Percentiles rank a stretch among this genome's conserved stretches.
Conservation (phyloP, 1,140 invertebrate species). For the Acyrthosiphon pisum region DNA sequence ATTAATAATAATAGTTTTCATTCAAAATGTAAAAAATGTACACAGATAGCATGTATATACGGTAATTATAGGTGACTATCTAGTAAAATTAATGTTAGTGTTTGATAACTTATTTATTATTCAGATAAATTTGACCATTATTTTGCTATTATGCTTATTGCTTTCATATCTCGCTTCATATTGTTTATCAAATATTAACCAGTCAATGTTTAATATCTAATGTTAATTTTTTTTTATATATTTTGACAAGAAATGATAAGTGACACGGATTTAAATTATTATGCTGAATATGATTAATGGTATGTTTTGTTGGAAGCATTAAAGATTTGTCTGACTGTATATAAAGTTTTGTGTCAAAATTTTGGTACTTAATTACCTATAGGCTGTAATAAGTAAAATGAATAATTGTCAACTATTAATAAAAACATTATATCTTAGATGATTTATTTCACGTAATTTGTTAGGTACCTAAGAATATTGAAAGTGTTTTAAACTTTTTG, state of each 20-base stretch:
- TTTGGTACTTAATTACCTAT: neutral
- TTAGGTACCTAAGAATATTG: neutral
- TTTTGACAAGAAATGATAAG: constrained; percentile 10
- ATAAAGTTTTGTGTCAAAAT: neutral
- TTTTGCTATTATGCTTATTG: neutral
- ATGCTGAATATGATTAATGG: neutral
- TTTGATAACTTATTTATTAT: neutral
- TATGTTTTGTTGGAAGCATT: neutral
- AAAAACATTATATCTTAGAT: neutral
- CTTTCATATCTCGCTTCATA: neutral
- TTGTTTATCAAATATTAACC: neutral
- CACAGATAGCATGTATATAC: neutral
- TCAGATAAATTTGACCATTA: neutral
- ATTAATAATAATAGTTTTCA: neutral
- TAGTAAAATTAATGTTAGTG: neutral
- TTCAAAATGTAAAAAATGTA: too few relatives aligned
- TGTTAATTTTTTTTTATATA: neutral
- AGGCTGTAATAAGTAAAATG: neutral
- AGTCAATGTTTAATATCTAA: neutral
- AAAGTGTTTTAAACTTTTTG: neutral
- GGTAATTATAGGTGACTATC: neutral
- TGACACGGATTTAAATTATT: neutral
- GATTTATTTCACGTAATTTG: neutral
- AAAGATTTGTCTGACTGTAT: neutral
- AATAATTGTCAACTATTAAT: neutral